phyloP scores from a whole-genome alignment of 2,113 vertebrate genomes.

The Tragulus kanchil region DNA sequence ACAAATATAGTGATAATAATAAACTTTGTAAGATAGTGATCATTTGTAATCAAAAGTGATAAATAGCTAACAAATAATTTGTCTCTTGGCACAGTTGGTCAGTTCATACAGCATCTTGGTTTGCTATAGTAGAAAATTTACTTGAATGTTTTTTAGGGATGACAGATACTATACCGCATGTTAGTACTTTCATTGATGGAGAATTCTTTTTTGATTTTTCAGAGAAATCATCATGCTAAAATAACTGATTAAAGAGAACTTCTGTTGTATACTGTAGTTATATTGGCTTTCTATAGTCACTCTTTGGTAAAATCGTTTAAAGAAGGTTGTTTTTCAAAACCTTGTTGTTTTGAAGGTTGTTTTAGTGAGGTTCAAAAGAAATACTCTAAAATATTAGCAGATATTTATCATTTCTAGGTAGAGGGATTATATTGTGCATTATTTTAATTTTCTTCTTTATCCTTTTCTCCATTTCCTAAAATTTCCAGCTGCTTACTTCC shows the following conservation, averaged over 20 bases:
- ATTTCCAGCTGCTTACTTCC: not conserved
- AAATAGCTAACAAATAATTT: not conserved
- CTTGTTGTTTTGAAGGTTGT: too few species aligned
- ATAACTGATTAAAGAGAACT: not conserved
- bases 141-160: not conserved
- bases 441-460: constrained; percentile 12
- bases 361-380: not conserved
- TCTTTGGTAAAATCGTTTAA: not conserved
- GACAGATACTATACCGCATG: not conserved
- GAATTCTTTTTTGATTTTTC: not conserved
- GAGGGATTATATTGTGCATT: not conserved
- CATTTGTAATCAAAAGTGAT: not conserved
- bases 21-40: not conserved
- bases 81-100: not conserved
- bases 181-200: not conserved
- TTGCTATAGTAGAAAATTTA: not conserved
- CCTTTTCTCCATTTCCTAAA: not conserved
- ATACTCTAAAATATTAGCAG: not conserved
- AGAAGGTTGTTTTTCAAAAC: not conserved
- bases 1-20: not conserved
- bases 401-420: not conserved
- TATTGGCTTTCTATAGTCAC: not conserved
- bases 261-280: not conserved
- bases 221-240: constrained; percentile 6
- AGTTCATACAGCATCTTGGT: not conserved